Conservation (phyloP, 2,888 invertebrate species). For the Drosophila putrida region DNA sequence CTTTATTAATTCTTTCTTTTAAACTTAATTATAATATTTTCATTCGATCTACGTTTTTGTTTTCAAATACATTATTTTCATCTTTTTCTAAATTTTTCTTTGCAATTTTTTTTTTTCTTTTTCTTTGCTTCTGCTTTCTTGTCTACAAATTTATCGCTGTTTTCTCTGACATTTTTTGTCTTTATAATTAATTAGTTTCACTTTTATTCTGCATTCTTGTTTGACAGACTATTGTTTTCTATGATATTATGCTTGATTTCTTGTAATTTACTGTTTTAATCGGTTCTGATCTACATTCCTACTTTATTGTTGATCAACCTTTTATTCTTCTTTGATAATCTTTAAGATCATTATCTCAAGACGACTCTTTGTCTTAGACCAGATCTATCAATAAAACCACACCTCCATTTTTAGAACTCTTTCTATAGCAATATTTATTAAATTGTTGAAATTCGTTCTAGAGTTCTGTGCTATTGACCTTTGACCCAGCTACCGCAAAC, state of each 20-base stretch:
- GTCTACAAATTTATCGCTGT: not conserved
- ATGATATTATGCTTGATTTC: not conserved
- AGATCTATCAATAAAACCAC: slow-evolving; percentile 21
- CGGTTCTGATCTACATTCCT: not conserved
- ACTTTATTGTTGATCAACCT: not conserved
- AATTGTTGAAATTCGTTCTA: slow-evolving; percentile 22
- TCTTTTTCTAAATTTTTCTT: not conserved
- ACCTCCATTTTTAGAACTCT: slow-evolving; percentile 1
- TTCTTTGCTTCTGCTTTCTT: not conserved
- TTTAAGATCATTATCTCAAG: not conserved
- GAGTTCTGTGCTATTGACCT: slow-evolving; percentile 24
- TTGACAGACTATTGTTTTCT: not conserved
- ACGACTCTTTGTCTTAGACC: slow-evolving; percentile 4
- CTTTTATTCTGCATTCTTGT: not conserved
- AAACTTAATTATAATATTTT: not conserved
- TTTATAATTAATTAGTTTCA: not conserved
- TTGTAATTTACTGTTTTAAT: not conserved
- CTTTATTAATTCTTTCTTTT: not conserved
- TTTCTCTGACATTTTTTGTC: not conserved
- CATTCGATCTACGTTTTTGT: not conserved
- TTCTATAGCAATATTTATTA: slow-evolving; percentile 29
- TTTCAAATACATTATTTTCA: not conserved
- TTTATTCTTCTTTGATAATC: not conserved
- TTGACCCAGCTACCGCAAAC: slow-evolving; percentile 47
- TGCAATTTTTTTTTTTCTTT: not conserved